These are phyloP conservation scores for Gambusia yucatana DNA, from an alignment of 2,797 vertebrate species.

Conservation along the genomic window DNA sequence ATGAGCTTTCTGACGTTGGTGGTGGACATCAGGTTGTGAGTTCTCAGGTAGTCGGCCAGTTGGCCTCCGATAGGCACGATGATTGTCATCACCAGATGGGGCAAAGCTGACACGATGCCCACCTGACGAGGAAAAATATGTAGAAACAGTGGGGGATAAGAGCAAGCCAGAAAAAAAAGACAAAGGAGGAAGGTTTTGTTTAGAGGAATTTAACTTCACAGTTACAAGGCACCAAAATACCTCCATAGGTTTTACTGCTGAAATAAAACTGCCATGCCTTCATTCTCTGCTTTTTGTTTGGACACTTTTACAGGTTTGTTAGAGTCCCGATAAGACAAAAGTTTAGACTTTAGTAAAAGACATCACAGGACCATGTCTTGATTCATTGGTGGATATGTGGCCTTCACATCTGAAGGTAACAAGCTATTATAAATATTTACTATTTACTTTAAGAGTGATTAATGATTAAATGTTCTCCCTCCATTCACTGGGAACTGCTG, in stretches of 20 bases:
- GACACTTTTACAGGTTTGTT: background rate
- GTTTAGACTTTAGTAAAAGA: background rate
- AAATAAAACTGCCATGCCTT: too few species aligned
- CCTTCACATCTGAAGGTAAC: background rate
- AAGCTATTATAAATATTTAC: background rate
- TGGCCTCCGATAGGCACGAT: slow-evolving; percentile 97
- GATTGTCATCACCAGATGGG: slow-evolving; percentile 97
- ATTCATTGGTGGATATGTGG: background rate
- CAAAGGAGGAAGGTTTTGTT: background rate
- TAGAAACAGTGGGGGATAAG: background rate
- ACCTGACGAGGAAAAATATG: slow-evolving; percentile 80
- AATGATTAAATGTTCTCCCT: background rate
- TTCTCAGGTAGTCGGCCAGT: slow-evolving; percentile 93
- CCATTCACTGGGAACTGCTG: background rate
- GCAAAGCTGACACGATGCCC: slow-evolving; percentile 93
- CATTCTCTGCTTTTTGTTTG: background rate
- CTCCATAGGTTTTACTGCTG: too few species aligned
- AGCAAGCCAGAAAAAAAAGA: background rate
- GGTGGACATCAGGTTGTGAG: slow-evolving; percentile 92
- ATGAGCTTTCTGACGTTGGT: slow-evolving; percentile 96
- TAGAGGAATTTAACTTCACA: too few species aligned
- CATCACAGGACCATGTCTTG: background rate
- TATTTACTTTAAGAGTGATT: background rate
- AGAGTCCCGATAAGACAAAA: background rate
- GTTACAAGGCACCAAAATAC: too few species aligned